These are phyloP conservation scores for Sepiola atlantica DNA, from an alignment of 2,888 invertebrate species.

Conservation along the genomic window DNA sequence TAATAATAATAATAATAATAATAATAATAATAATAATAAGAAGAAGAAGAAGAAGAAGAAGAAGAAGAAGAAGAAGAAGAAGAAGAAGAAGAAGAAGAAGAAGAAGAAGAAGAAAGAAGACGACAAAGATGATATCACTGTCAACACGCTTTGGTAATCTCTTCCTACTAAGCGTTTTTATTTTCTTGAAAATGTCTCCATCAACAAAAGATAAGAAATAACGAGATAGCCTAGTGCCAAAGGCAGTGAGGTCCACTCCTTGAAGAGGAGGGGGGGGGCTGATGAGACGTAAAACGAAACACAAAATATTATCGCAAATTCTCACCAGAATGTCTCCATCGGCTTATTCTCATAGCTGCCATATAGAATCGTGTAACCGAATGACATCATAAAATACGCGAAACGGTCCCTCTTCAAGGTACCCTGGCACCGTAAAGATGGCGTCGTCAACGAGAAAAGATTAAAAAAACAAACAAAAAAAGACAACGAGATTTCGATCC, in stretches of 20 bases:
- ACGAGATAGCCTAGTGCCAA: neutral
- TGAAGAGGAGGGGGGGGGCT: too few relatives aligned
- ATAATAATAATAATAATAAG: neutral
- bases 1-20: too few relatives aligned
- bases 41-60: slow-evolving; percentile 11
- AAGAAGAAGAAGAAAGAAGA: neutral
- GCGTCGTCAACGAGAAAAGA: neutral
- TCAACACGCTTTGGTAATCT: neutral
- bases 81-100: slow-evolving; percentile 41
- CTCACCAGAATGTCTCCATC: neutral
- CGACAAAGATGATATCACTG: neutral
- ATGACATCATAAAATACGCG: neutral
- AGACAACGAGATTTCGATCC: neutral
- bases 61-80: slow-evolving; percentile 37
- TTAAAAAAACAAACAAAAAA: neutral
- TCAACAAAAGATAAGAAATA: neutral
- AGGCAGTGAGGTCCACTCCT: neutral
- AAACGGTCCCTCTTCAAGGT: neutral
- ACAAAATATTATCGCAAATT: neutral
- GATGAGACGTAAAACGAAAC: neutral
- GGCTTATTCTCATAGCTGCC: neutral
- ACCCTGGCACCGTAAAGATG: neutral
- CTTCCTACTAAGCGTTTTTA: neutral
- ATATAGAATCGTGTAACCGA: neutral
- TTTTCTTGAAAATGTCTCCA: neutral